Base-by-base conservation (phyloP, 2,797 vertebrate genomes). In the Catamblyrhynchus diadema region DNA sequence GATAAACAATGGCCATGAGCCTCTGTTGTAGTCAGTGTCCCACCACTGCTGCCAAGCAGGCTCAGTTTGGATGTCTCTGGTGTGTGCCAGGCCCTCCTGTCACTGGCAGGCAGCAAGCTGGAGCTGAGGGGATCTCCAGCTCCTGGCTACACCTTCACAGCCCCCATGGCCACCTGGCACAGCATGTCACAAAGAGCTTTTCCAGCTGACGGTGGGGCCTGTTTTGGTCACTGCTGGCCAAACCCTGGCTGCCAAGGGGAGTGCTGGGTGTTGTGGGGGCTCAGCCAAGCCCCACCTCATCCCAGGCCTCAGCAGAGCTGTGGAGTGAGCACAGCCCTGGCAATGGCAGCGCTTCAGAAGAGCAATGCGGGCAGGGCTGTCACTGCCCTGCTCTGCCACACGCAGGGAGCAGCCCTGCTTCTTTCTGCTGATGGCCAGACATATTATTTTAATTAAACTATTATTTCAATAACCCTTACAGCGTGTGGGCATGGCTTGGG, bases 361-460 rank as follows among this genome's bases (percentile, higher is more conserved):
- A 78, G 57, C 70, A 47, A 2, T 3, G 57, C 0, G 12, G 48
- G 44, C 23, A 3, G 60, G 47, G 56, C 67, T 47, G n/a, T 12
- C 56, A 6, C 51, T 13, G 11, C 61, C 60, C 25, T n/a, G 41
- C 66, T 6, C 4, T 45, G 90, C 47, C 88, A 66, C 21, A 4
- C 45, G 12, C 12, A 1, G 8, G 59, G 50, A 48, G 48, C 13
- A 54, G 17, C 45, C 56, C 62, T 1, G 4, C 82, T 51, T 57
- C 42, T 74, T 86, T 62, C 47, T 79, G 47, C 70, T 56, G 39
- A 59, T 41, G 70, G 60, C 47, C 16, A 17, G 30, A 62, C 5
- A 4, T 56, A 51, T 28, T 41, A 75, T 82, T 84, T 87, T 82
- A 93, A 87, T 91, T 61, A 77, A 92, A 64, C 64, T 82, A 42